Conservation (phyloP, 2,113 vertebrate species). For the Ancistrus triradiatus region DNA sequence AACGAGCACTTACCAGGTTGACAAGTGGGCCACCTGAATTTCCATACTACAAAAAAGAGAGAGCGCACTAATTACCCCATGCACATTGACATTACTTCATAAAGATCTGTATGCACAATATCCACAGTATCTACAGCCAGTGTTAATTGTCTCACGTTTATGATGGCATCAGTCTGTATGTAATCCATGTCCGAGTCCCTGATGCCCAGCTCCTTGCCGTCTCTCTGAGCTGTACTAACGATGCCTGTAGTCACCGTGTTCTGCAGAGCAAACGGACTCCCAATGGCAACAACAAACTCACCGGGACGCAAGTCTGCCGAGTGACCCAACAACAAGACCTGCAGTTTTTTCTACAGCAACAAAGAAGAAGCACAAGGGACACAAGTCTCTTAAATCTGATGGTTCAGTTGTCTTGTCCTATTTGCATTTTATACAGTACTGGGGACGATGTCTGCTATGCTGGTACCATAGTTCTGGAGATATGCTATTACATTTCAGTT, state of each 20-base stretch:
- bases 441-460: too few species aligned
- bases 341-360: slow-evolving; percentile 73
- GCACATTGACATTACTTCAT: background rate
- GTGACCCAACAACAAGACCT: slow-evolving; percentile 76
- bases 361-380: background rate
- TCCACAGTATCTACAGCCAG: background rate
- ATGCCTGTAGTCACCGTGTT: slow-evolving; percentile 97
- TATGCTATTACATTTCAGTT: too few species aligned
- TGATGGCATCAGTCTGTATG: slow-evolving; percentile 95
- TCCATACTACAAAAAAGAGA: slow-evolving; percentile 75
- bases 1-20: slow-evolving; percentile 79
- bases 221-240: slow-evolving; percentile 91
- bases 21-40: slow-evolving; percentile 93
- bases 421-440: too few species aligned
- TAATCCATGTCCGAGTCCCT: slow-evolving; percentile 94
- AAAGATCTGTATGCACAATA: background rate
- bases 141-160: slow-evolving; percentile 80
- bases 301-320: slow-evolving; percentile 86
- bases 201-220: slow-evolving; percentile 86
- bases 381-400: too few species aligned
- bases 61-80: background rate
- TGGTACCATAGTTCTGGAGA: too few species aligned
- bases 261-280: slow-evolving; percentile 92
- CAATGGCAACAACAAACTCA: slow-evolving; percentile 91
- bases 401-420: too few species aligned